Evolutionary conservation across 2,113 vertebrate genomes (phyloP).

Genomic region (Symphodus melops): DNA sequence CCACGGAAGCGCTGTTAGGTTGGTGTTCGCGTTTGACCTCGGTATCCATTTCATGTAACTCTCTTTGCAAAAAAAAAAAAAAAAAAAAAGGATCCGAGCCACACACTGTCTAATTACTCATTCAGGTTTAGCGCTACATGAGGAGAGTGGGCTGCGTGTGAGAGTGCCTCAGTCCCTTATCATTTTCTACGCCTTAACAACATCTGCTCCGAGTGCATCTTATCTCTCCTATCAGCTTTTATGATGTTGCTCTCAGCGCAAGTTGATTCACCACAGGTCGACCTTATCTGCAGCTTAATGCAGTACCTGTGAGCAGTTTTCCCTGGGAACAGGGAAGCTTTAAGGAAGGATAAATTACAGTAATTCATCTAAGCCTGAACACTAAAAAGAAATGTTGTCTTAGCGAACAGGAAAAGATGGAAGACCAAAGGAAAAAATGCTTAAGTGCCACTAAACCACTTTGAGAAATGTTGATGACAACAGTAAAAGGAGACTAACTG

Average conservation of each 20-base stretch:
- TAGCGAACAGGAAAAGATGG: constrained; percentile 10
- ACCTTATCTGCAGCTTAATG: constrained; percentile 26
- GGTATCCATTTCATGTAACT: constrained; percentile 25
- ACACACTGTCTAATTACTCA: background rate
- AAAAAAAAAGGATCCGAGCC: constrained; percentile 3
- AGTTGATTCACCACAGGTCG: constrained; percentile 42
- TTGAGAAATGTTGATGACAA: constrained; percentile 37
- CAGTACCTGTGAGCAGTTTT: constrained; percentile 1
- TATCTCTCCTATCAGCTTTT: constrained; percentile 50
- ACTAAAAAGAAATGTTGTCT: constrained; percentile 10
- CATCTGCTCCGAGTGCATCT: constrained; percentile 15
- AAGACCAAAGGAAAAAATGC: background rate
- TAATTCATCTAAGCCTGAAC: background rate
- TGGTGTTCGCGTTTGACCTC: constrained; percentile 34
- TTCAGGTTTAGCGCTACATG: background rate
- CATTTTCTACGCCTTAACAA: constrained; percentile 15
- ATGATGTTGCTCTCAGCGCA: constrained; percentile 30
- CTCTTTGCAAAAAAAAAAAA: constrained; percentile 11
- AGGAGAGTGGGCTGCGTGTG: background rate
- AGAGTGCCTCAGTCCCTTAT: background rate
- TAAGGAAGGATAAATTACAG: background rate
- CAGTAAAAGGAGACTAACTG: constrained; percentile 43
- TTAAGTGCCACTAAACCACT: background rate
- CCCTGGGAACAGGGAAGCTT: background rate
- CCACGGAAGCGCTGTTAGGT: constrained; percentile 8